phyloP scores from a whole-genome alignment of 2,797 vertebrate genomes.

The Naso thynnoides region DNA sequence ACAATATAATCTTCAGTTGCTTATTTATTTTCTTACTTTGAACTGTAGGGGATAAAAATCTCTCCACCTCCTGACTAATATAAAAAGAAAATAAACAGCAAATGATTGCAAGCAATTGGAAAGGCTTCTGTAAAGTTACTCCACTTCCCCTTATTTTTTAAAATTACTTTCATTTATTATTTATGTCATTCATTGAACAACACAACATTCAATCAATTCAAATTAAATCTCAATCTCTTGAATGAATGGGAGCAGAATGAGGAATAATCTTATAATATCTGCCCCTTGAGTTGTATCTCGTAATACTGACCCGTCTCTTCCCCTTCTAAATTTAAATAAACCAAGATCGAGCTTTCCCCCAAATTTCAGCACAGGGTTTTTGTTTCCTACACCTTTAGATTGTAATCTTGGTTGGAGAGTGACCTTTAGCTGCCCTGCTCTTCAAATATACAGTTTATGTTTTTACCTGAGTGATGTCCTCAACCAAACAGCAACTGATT shows the following conservation, averaged over 20 bases:
- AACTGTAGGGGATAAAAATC: background rate
- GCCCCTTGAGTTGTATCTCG: background rate
- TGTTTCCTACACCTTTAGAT: slow-evolving; percentile 25
- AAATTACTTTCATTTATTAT: too few species aligned
- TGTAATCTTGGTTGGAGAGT: slow-evolving; percentile 26
- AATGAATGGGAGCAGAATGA: too few species aligned
- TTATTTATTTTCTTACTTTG: background rate
- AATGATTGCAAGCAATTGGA: slow-evolving; percentile 1
- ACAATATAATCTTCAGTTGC: background rate
- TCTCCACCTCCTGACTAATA: background rate
- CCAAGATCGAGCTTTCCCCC: slow-evolving; percentile 5
- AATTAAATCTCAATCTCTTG: too few species aligned
- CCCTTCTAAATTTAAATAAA: background rate
- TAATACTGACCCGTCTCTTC: background rate
- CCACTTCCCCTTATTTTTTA: too few species aligned
- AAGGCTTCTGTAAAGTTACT: slow-evolving; percentile 7
- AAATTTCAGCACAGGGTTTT: background rate
- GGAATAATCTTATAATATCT: too few species aligned
- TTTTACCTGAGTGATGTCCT: slow-evolving; percentile 67
- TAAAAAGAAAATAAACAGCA: background rate
- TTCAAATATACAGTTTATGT: slow-evolving; percentile 71
- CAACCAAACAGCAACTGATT: slow-evolving; percentile 47
- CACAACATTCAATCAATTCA: too few species aligned
- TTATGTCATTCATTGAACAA: too few species aligned
- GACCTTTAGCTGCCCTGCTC: slow-evolving; percentile 42